A percentile compares a stretch with the other conserved stretches of the same genome.
These are phyloP conservation scores for Xenopus borealis DNA, from an alignment of 2,113 vertebrate genomes.

Conservation along the genomic window DNA sequence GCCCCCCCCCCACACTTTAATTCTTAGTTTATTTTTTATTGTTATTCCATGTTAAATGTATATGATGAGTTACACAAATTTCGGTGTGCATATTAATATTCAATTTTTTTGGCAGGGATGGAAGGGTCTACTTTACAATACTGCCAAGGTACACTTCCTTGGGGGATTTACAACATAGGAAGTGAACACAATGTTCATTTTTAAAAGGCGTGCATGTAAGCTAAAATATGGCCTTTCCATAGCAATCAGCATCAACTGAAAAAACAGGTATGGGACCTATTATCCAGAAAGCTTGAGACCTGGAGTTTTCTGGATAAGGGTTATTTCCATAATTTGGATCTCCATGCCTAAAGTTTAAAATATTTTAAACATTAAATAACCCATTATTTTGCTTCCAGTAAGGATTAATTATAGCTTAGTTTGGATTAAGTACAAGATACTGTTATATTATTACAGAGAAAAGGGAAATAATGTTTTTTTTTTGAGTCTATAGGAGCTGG, in stretches of 20 bases:
- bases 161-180: not conserved
- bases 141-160: not conserved
- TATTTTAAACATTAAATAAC: too few species aligned
- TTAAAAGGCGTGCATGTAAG: not conserved
- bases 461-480: too few species aligned
- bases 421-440: too few species aligned
- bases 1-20: not conserved
- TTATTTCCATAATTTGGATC: too few species aligned
- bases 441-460: too few species aligned
- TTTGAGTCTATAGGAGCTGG: too few species aligned
- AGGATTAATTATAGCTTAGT: too few species aligned
- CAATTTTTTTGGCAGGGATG: not conserved
- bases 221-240: not conserved
- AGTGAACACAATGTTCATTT: not conserved
- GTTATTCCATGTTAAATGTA: not conserved
- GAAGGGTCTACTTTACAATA: not conserved
- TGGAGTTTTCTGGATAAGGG: too few species aligned
- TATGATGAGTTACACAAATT: not conserved
- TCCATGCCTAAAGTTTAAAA: too few species aligned
- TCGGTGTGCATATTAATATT: not conserved
- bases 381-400: too few species aligned
- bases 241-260: not conserved
- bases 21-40: not conserved
- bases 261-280: not conserved
- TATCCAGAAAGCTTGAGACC: too few species aligned